Evolutionary conservation across 2,888 invertebrate species (phyloP), one percentile per base, ranked within the genome.

Genomic region (Netelia virgata): DNA sequence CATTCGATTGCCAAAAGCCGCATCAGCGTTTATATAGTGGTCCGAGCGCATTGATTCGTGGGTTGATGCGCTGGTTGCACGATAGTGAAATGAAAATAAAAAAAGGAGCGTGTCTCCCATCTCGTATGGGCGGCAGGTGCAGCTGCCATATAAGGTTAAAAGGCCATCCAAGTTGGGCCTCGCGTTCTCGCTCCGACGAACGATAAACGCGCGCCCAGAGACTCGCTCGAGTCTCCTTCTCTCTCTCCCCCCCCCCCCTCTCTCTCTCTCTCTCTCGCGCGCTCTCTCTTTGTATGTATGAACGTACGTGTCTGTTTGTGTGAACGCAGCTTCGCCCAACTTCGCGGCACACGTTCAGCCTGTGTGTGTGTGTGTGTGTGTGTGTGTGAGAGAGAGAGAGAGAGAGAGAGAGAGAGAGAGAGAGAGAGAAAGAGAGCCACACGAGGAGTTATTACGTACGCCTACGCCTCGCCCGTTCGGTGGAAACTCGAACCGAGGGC

Each of bases 71-170:
- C 70, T 80, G 16, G 36, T 82, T 77, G 59, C 9, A 73, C 73
- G 63, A 75, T 74, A 77, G 61, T 59, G 75, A 20, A 55, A 75
- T 59, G 53, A 68, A 90, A 89, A 88, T 87, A 64, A 50, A 66
- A 64, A 41, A 47, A 57, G 18, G 68, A 85, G 77, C 57, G 61
- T 69, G 47, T 82, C 78, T 82, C 72, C 66, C 74, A 82, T 43
- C 88, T 90, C 88, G 88, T 88, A 89, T 87, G 88, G 88, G 82
- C 87, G 88, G 90, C 92, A 92, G 92, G 92, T 92, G 92, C 91
- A 88, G 82, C 75, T 73, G 84, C 91, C 89, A 89, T 91, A 91
- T 92, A 92, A 91, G 92, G 91, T 92, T 92, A 91, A 92, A 91
- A 91, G 91, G 90, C 90, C 89, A 89, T 87, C 88, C 89, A 86